phyloP scores from a whole-genome alignment of 2,888 invertebrate genomes.

The Catocala sponsa region DNA sequence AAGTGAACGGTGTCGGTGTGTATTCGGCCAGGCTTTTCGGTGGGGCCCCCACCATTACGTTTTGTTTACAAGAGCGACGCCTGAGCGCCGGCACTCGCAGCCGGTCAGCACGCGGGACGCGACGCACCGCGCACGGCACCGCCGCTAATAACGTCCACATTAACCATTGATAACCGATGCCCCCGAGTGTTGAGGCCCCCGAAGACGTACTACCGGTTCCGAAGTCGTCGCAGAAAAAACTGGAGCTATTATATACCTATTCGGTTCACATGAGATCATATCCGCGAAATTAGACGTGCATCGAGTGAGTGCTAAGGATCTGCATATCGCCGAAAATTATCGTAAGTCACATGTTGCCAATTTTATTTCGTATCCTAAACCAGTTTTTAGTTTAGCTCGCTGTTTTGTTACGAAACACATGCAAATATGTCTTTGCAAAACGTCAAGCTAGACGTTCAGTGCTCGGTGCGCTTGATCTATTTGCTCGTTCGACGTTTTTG shows the following conservation, averaged over 20 bases:
- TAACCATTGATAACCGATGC: constrained; percentile 67
- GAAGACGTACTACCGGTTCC: constrained; percentile 54
- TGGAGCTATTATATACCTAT: constrained; percentile 51
- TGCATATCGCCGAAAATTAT: constrained; percentile 62
- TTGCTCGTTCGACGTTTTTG: constrained; percentile 56
- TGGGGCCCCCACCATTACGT: constrained; percentile 84
- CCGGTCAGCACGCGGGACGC: constrained; percentile 79
- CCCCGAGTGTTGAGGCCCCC: constrained; percentile 59
- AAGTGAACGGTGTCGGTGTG: constrained; percentile 77
- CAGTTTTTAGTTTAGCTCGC: constrained; percentile 52
- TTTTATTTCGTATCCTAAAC: constrained; percentile 54
- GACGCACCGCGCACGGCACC: constrained; percentile 65
- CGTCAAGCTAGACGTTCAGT: constrained; percentile 40
- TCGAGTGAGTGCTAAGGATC: constrained; percentile 68
- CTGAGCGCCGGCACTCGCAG: constrained; percentile 82
- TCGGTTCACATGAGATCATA: constrained; percentile 54
- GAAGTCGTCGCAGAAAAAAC: constrained; percentile 53
- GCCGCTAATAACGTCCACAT: constrained; percentile 50
- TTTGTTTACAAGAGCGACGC: constrained; percentile 84
- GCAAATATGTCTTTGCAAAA: constrained; percentile 58
- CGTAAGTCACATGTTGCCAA: constrained; percentile 70
- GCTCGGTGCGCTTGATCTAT: constrained; percentile 41
- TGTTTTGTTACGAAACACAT: constrained; percentile 57
- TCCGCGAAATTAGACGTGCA: constrained; percentile 59
- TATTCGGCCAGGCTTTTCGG: constrained; percentile 83